phyloP scores from a whole-genome alignment of 2,888 invertebrate species.

The Rhaphigaster nebulosa region DNA sequence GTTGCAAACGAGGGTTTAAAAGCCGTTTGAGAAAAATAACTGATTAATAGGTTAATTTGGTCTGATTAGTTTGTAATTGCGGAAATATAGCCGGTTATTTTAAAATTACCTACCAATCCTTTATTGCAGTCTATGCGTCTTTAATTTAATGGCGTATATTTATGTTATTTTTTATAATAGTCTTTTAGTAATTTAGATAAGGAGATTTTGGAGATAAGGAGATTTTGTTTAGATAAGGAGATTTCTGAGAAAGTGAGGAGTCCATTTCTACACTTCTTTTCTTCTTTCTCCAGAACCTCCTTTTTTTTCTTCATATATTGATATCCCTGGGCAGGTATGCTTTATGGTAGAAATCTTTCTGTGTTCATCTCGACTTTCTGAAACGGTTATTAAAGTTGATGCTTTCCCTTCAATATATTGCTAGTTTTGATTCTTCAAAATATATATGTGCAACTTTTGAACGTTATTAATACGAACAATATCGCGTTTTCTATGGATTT shows the following conservation, averaged over 20 bases:
- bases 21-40: background rate
- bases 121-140: background rate
- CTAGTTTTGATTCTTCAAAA: background rate
- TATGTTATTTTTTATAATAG: background rate
- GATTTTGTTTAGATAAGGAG: background rate
- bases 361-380: background rate
- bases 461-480: too few relatives aligned
- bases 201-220: background rate
- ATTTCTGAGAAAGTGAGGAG: background rate
- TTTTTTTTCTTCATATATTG: background rate
- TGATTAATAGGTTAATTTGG: background rate
- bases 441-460: background rate
- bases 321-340: background rate
- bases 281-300: background rate
- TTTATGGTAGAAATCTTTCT: background rate
- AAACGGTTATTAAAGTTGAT: constrained; percentile 6
- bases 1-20: background rate
- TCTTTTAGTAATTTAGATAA: background rate
- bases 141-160: background rate
- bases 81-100: background rate
- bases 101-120: background rate
- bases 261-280: background rate
- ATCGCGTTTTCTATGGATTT: too few relatives aligned
- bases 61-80: background rate
- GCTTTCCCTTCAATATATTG: background rate